Evolutionary conservation across 2,113 vertebrate genomes (phyloP), one percentile per base, ranked within the genome.

Genomic region (Ardeotis arabs): DNA sequence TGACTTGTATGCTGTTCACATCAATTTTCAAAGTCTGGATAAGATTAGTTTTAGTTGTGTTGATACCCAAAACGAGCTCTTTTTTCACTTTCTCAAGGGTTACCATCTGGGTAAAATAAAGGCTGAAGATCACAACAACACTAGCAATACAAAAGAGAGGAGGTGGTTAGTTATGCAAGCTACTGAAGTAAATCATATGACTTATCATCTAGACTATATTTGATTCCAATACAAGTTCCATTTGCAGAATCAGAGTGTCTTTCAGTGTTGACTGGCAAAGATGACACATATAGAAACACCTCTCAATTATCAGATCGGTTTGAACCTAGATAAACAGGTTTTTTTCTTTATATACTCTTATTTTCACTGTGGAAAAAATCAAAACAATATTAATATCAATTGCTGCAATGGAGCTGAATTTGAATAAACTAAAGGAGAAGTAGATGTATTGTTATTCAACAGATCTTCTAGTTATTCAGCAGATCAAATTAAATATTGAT

Each of bases 1-100:
- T 95, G 85, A 98, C 85, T 93, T 97, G 44, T 92, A 98, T 94
- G 97, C 98, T 98, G 95, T 92, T 96, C 70, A 95, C 82, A 96
- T 98, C 98, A 94, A 98, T 95, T 89, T 84, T 97, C 78, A 98
- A 90, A 82, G 64, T 93, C 84, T 93, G 63, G 10, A 93, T 89
- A 89, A 97, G 93, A 66, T 88, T 85, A 86, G 94, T 93, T 89
- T 91, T 95, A 85, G 97, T 97, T 91, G 90, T 21, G 35, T 79
- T 89, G 87, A 97, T 94, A 73, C 97, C 97, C 49, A 56, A 97
- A 95, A 97, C 58, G 45, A 98, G 62, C 55, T 97, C 97, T 84
- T 95, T 80, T 97, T 97, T 97, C 60, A 98, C 29, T 81, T 96
- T 97, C 90, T 90, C 81, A 92, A 5, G 39, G 64, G 97, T 84